Base-by-base conservation (phyloP, 2,113 vertebrate genomes). In the Paedocypris sp. region DNA sequence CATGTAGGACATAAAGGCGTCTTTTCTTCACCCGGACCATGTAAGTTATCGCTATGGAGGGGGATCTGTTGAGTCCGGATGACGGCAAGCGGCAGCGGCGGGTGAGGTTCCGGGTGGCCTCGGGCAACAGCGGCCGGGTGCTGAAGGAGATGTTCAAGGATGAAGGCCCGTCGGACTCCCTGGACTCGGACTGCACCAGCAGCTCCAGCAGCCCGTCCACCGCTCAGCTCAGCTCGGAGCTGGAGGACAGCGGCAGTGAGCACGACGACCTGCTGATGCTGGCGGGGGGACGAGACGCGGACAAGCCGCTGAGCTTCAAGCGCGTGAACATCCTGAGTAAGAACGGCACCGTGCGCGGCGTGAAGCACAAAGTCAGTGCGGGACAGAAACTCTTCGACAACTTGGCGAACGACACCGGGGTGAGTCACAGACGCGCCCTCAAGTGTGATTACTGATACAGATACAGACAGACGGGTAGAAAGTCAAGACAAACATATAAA, bases 311-410 rank as follows among this genome's bases (percentile, higher is more conserved):
- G 77, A 87, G 84, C 46, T 86, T 85, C 29, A 94, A 90, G 72
- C 76, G 92, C 73, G 86, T 98, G 78, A 93, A 98, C 78, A 98
- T 98, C 69, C 82, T 96, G 65, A 98, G 94, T 75, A 96, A 94
- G 80, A 98, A 98, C 1, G 94, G 94, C 35, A 98, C 94, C 12
- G 89, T 98, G 26, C 86, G 94, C 69, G 94, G 94, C 23, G 91
- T 98, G 71, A 96, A 92, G 71, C 88, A 98, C 68, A 98, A 98
- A 91, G 94, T 98, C 80, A 94, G 90, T 10, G 92, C 94, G 6
- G 93, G 93, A 29, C 94, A 98, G 83, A 88, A 86, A 26, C 86
- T 93, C 11, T 98, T 98, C 79, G 86, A 93, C 75, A 97, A 92
- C 74, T 78, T 98, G 56, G 81, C 88, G 57, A 85, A 82, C 70